Conservation (phyloP, 2,888 invertebrate genomes). For the Parnassius glacialis region DNA sequence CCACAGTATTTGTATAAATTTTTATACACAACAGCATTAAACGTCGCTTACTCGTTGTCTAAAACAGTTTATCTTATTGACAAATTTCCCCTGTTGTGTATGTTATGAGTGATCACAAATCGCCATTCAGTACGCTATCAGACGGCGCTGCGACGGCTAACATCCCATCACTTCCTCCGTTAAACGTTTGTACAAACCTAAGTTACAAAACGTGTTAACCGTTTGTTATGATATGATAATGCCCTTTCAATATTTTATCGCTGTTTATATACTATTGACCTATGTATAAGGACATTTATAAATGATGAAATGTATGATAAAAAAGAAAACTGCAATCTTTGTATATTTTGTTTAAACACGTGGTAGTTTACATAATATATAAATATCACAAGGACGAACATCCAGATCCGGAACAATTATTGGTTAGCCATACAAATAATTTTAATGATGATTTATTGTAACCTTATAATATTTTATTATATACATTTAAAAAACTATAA, state of each 20-base stretch:
- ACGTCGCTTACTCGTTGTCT: background rate
- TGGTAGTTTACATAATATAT: no score
- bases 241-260: conserved; percentile 20
- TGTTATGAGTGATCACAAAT: conserved; percentile 35
- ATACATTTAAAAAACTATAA: no score
- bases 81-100: conserved; percentile 30
- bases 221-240: conserved; percentile 33
- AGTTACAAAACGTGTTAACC: conserved; percentile 27
- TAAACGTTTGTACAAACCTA: conserved; percentile 18
- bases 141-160: conserved; percentile 23
- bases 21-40: background rate
- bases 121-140: conserved; percentile 25
- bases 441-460: no score
- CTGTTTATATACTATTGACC: background rate
- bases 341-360: no score
- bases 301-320: background rate
- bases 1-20: background rate
- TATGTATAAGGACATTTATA: background rate
- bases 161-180: conserved; percentile 34
- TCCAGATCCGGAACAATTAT: no score
- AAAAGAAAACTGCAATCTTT: background rate
- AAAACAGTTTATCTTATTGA: conserved; percentile 29
- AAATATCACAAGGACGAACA: no score
- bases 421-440: no score
- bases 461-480: no score